These are phyloP conservation scores for Caenorhabditis inopinata DNA, from an alignment of 1,140 invertebrate genomes.

Conservation along the genomic window DNA sequence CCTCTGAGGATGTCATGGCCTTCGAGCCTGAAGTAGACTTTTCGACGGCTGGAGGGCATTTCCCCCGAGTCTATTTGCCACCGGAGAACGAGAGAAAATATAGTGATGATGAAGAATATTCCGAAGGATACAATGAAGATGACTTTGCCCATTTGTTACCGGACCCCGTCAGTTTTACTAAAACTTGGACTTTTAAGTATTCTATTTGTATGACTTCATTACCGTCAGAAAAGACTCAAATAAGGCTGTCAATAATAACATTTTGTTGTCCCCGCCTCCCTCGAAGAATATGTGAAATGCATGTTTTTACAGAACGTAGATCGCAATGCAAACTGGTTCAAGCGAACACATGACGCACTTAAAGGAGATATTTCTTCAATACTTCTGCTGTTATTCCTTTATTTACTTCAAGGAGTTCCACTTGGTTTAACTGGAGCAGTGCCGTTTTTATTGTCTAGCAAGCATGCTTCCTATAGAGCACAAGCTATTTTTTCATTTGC, in stretches of 20 bases:
- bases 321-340: conserved; percentile 49
- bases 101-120: conserved; percentile 24
- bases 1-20: conserved; percentile 52
- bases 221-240: not conserved
- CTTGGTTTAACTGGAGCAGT: conserved; percentile 87
- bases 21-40: conserved; percentile 47
- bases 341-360: conserved; percentile 53
- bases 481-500: conserved; percentile 98
- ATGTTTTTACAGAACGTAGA: conserved; percentile 49
- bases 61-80: conserved; percentile 38
- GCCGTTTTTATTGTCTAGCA: conserved; percentile 89
- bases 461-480: conserved; percentile 83
- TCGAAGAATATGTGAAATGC: too few relatives aligned
- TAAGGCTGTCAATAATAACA: too few relatives aligned
- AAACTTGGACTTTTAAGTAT: too few relatives aligned
- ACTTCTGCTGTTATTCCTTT: conserved; percentile 59
- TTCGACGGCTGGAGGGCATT: conserved; percentile 45
- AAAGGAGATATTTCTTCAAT: conserved; percentile 65
- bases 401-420: conserved; percentile 80
- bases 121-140: not conserved
- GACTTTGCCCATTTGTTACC: not conserved
- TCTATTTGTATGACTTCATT: too few relatives aligned
- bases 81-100: not conserved
- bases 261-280: too few relatives aligned
- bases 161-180: conserved; percentile 21